Base-by-base conservation (phyloP, 2,888 invertebrate species). In the Melinaea marsaeus region DNA sequence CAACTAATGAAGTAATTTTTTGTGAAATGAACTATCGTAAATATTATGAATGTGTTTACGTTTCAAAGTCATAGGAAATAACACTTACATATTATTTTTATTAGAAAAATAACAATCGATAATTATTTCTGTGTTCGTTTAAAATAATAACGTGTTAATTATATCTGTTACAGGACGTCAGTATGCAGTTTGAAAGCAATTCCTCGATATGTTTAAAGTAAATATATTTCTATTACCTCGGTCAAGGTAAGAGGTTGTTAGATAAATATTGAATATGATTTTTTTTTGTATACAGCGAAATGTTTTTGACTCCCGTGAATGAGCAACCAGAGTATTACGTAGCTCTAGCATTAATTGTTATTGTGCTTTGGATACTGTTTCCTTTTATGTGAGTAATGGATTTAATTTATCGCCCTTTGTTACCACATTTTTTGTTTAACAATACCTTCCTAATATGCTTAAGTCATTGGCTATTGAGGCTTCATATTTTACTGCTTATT, bases 371-470 rank as follows among this genome's bases (percentile, higher is more conserved):
- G 85, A 80, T 84, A 48, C 63, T 77, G 48, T 75, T 84, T 66
- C 84, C 88, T 64, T 85, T 88, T 78, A 69, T 88, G 90, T 90
- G 70, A 85, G 90, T 85, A 65, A 66, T 66, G 48, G 61, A 66
- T 63, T 68, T 69, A 60, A 59, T 67, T 67, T 63, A 71, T 71
- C 58, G 47, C 60, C 66, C 68, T 69, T 72, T 72, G 72, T 71
- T 68, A 67, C 37, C 61, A 54, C 61, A 55, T 66, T 48, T 62
- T 62, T 67, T 35, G 61, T 66, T 62, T 42, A 63, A 70, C 65
- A 70, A 65, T 64, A 67, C 63, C 56, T 58, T 54, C 63, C 60
- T 61, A 61, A 62, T 70, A 60, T 66, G 67, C 60, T 57, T 59
- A 60, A 58, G 51, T 64, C 62, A 60, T 58, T 63, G 63, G 62